Evolutionary conservation across 1,140 invertebrate genomes (phyloP), one percentile per base, ranked within the genome.

Genomic region (Phymorhynchus buccinoides): DNA sequence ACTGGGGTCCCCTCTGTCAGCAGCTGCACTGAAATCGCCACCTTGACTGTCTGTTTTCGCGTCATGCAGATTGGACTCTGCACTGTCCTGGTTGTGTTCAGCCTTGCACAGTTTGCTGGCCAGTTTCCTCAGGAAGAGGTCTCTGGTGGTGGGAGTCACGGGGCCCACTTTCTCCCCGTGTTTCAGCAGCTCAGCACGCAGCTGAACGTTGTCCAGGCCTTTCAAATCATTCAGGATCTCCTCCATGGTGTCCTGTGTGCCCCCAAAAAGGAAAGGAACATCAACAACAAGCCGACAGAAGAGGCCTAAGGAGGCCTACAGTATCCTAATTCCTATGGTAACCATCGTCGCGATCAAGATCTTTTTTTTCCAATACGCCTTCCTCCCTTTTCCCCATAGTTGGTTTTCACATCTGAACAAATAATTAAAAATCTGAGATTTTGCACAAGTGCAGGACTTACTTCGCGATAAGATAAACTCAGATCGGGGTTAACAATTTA

Each of bases 91-190:
- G n/a, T n/a, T n/a, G 30, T 88, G 82, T 62, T 87, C 77, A n/a
- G 68, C 83, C 62, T 41, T 52, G 83, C 83, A 89, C 1, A 90
- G 37, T 77, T 88, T 85, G 39, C 85, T 89, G 12, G 88, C 90
- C 27, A 92, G 84, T 66, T 86, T 87, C 44, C 88, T 90, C 80
- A 90, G 87, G 85, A 91, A 91, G 7, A 92, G 68, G 14, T 62
- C 78, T 48, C 88, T 88, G 30, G 89, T 89, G 14, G 89, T 87
- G 18, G 84, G 80, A 37, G 89, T 87, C 66, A 92, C 89, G 35
- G 91, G 91, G 44, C 91, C 91, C 83, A 90, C 88, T 77, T 84
- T 88, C 39, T 89, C 86, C 16, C 90, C 90, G 80, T 88, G 41
- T 85, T 90, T 86, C 16, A 84, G 75, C 56, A 92, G 78, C 62